Evolutionary conservation across 53 echinoderm and acorn worm species (phyloP).

Genomic region (Actinopyga echinites): DNA sequence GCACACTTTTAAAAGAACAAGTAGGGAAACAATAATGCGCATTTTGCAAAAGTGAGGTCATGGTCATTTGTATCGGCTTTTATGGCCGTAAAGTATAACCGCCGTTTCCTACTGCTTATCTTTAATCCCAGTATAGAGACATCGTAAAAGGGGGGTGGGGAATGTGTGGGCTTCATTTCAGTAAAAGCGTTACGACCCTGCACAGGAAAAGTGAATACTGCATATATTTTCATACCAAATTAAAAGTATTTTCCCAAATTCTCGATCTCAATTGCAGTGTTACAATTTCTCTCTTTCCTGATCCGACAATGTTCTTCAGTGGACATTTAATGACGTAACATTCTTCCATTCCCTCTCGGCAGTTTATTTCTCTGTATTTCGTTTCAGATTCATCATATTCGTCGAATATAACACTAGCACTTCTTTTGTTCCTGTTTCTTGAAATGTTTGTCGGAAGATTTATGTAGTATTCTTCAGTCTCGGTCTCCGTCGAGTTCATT

Average conservation of each 20-base stretch:
- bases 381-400: background rate
- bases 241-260: conserved; percentile 25
- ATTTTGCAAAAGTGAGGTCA: too few relatives aligned
- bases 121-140: too few relatives aligned
- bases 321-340: conserved; percentile 13
- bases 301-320: conserved; percentile 6
- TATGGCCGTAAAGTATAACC: too few relatives aligned
- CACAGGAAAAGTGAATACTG: too few relatives aligned
- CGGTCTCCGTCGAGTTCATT: background rate
- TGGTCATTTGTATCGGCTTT: too few relatives aligned
- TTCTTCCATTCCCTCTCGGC: conserved; percentile 11
- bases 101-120: too few relatives aligned
- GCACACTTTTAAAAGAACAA: too few relatives aligned
- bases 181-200: too few relatives aligned
- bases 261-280: conserved; percentile 20
- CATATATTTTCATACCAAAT: background rate
- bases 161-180: too few relatives aligned
- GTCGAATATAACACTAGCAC: background rate
- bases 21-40: too few relatives aligned
- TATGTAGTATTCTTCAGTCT: background rate
- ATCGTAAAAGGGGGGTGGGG: too few relatives aligned
- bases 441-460: background rate
- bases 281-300: background rate
- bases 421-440: background rate
- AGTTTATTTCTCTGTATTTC: conserved; percentile 1